Percentiles rank a stretch among this genome's conserved stretches.
These are phyloP conservation scores for Pantala flavescens DNA, from an alignment of 1,140 invertebrate genomes.

Conservation along the genomic window DNA sequence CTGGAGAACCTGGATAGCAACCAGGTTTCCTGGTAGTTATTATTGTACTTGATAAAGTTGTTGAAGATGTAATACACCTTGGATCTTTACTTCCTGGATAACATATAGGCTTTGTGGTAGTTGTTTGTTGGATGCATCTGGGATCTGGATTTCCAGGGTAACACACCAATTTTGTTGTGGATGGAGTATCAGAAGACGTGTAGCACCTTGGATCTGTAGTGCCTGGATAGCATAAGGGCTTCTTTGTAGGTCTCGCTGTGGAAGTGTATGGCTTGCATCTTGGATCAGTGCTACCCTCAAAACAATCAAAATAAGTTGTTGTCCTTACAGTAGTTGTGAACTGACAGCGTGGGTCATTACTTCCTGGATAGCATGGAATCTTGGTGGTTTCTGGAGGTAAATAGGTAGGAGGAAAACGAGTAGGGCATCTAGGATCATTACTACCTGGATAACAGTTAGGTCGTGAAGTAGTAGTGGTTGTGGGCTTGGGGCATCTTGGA, in stretches of 20 bases:
- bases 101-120: constrained; percentile 25
- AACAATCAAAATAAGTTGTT: constrained; percentile 23
- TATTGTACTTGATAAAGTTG: constrained; percentile 22
- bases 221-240: constrained; percentile 25
- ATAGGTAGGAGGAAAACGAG: neutral
- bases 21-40: constrained; percentile 14
- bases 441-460: constrained; percentile 23
- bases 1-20: constrained; percentile 25
- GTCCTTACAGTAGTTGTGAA: constrained; percentile 13
- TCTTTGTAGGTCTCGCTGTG: constrained; percentile 21
- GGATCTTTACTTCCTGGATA: constrained; percentile 32
- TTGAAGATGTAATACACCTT: constrained; percentile 26
- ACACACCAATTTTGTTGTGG: neutral
- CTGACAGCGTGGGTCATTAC: constrained; percentile 32
- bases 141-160: constrained; percentile 28
- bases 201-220: constrained; percentile 24
- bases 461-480: constrained; percentile 15
- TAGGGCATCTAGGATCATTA: constrained; percentile 25
- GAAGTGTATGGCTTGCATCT: no score
- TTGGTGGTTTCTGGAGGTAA: neutral
- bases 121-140: constrained; percentile 28
- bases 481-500: constrained; percentile 26
- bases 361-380: constrained; percentile 24
- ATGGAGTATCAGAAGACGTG: no score
- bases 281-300: constrained; percentile 24